Conservation (phyloP, 1,140 invertebrate species). For the Macrocentrus cingulum region DNA sequence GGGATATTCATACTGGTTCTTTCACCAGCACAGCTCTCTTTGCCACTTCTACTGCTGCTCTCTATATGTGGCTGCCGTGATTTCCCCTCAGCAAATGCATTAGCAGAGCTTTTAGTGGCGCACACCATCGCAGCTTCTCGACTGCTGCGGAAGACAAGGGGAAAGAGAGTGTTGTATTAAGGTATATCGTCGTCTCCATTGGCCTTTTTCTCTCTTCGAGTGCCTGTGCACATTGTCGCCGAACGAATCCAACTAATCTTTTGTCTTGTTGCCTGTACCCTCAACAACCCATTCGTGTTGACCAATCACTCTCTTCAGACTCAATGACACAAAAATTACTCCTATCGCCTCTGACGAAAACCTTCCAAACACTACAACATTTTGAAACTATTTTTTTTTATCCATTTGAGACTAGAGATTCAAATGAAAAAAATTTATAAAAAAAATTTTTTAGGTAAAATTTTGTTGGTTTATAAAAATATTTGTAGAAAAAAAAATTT, state of each 20-base stretch:
- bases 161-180: slow-evolving; percentile 23
- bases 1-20: slow-evolving; percentile 12
- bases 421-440: too few relatives aligned
- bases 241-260: slow-evolving; percentile 41
- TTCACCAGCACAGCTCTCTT: slow-evolving; percentile 1
- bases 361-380: too few relatives aligned
- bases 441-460: too few relatives aligned
- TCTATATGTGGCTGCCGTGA: slow-evolving; percentile 27
- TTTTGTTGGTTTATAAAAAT: too few relatives aligned
- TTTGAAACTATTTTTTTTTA: too few relatives aligned
- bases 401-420: too few relatives aligned
- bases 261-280: slow-evolving; percentile 34
- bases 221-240: slow-evolving; percentile 28
- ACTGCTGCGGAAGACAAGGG: slow-evolving; percentile 23
- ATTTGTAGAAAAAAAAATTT: too few relatives aligned
- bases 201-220: slow-evolving; percentile 13
- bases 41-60: not conserved
- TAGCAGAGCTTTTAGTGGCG: slow-evolving; percentile 58
- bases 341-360: too few relatives aligned
- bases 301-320: slow-evolving; percentile 18
- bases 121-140: slow-evolving; percentile 31
- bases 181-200: slow-evolving; percentile 18
- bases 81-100: slow-evolving; percentile 54
- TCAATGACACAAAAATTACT: slow-evolving; percentile 5
- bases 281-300: slow-evolving; percentile 28